These are phyloP conservation scores for Pocillopora verrucosa DNA, from an alignment of 64 coral and sea anemone genomes.

Conservation along the genomic window DNA sequence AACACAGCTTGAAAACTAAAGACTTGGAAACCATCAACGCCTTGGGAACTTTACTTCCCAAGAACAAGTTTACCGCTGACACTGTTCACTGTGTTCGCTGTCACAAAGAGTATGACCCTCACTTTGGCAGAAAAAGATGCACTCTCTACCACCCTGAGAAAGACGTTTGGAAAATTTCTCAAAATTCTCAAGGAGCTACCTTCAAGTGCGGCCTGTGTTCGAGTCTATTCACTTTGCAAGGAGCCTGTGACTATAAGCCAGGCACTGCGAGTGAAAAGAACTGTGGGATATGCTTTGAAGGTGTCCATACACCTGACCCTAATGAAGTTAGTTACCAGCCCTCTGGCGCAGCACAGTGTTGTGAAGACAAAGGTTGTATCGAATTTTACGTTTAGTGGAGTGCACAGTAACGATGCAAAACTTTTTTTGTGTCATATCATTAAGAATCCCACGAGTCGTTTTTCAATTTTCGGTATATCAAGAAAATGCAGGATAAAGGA, in stretches of 20 bases:
- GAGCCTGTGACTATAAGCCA: slow-evolving; percentile 53
- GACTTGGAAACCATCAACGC: slow-evolving; percentile 50
- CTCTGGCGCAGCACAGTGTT: slow-evolving; percentile 60
- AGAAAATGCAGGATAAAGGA: too few species aligned
- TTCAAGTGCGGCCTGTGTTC: slow-evolving; percentile 73
- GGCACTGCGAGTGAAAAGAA: slow-evolving; percentile 41
- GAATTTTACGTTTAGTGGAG: slow-evolving; percentile 76
- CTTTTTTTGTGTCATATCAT: too few species aligned
- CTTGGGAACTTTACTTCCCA: slow-evolving; percentile 67
- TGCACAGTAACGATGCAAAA: neutral
- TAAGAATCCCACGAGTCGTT: too few species aligned
- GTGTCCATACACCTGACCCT: slow-evolving; percentile 62
- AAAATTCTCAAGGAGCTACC: slow-evolving; percentile 46
- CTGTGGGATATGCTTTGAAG: slow-evolving; percentile 76
- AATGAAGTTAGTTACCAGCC: slow-evolving; percentile 75
- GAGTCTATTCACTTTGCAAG: slow-evolving; percentile 39
- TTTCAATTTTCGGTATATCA: neutral
- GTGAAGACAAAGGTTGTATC: slow-evolving; percentile 92
- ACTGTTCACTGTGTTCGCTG: slow-evolving; percentile 91
- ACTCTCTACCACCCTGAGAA: slow-evolving; percentile 58
- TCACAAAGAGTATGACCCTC: slow-evolving; percentile 85
- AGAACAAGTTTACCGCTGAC: slow-evolving; percentile 74
- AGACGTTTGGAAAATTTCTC: slow-evolving; percentile 44
- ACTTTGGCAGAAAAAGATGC: slow-evolving; percentile 59
- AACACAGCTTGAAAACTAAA: slow-evolving; percentile 65